These are phyloP conservation scores for Nasonovia ribisnigri DNA, from an alignment of 2,888 invertebrate genomes.

Conservation along the genomic window DNA sequence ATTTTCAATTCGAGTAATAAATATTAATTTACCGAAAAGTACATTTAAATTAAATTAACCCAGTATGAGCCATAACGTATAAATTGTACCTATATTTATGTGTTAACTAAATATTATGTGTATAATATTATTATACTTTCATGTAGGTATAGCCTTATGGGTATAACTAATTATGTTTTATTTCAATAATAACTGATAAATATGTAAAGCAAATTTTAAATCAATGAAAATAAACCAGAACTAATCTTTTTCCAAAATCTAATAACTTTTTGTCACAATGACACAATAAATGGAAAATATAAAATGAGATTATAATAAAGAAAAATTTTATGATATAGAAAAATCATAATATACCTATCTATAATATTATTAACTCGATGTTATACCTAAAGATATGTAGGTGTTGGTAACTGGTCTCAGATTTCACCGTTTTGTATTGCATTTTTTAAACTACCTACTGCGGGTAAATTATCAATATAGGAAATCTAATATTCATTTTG, in stretches of 20 bases:
- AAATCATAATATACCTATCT: not conserved
- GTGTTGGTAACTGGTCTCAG: not conserved
- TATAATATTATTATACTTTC: not conserved
- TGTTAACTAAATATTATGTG: not conserved
- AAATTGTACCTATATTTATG: not conserved
- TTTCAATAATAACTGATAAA: not conserved
- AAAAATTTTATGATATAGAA: not conserved
- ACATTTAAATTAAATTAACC: not conserved
- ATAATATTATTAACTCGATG: not conserved
- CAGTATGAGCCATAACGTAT: not conserved
- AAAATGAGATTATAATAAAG: not conserved
- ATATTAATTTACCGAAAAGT: not conserved
- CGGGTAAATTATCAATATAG: not conserved
- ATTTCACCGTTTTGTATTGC: not conserved
- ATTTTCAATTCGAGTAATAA: not conserved
- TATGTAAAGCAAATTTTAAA: not conserved
- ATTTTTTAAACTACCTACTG: not conserved
- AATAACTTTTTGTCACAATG: not conserved
- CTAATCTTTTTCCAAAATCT: conserved; percentile 9
- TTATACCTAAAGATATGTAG: not conserved
- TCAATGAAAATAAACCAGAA: conserved; percentile 28
- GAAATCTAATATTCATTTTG: not conserved
- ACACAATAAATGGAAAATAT: not conserved
- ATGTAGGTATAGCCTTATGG: not conserved
- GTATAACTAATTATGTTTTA: not conserved